These are phyloP conservation scores for Leiothrix lutea DNA, from an alignment of 2,113 vertebrate species.

Conservation along the genomic window DNA sequence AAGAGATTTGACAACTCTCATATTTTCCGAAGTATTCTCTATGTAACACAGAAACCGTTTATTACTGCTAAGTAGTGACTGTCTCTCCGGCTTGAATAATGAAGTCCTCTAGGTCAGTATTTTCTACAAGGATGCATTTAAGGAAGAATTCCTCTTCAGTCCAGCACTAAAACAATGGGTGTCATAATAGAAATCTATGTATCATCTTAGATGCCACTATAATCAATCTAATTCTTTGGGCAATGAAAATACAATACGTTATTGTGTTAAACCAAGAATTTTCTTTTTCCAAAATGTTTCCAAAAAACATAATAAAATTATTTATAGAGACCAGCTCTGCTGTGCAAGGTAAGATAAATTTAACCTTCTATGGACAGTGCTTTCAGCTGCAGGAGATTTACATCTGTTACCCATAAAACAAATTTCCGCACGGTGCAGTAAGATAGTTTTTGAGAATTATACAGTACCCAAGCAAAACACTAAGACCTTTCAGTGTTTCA, in stretches of 20 bases:
- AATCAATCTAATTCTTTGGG: conserved; percentile 88
- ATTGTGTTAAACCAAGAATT: conserved; percentile 79
- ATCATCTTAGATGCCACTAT: conserved; percentile 82
- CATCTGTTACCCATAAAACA: conserved; percentile 17
- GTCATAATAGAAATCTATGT: conserved; percentile 85
- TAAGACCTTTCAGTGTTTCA: neutral
- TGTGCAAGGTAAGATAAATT: conserved; percentile 64
- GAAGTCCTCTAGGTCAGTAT: conserved; percentile 91
- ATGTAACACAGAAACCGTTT: conserved; percentile 85
- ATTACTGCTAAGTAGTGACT: conserved; percentile 87
- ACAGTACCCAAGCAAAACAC: neutral
- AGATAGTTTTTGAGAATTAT: neutral
- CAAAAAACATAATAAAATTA: conserved; percentile 70
- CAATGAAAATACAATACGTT: conserved; percentile 77
- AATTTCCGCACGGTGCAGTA: neutral
- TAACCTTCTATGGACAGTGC: conserved; percentile 28
- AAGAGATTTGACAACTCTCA: conserved; percentile 80
- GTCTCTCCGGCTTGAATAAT: conserved; percentile 88
- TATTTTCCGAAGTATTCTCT: conserved; percentile 79
- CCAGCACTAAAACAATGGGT: conserved; percentile 88
- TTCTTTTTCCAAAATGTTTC: conserved; percentile 73
- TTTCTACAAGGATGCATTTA: conserved; percentile 94
- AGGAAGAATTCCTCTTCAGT: conserved; percentile 82
- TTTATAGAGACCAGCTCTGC: conserved; percentile 63
- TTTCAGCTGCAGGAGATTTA: conserved; percentile 61